phyloP scores from a whole-genome alignment of 2,113 vertebrate species.

The Psittacula cyanocephala region DNA sequence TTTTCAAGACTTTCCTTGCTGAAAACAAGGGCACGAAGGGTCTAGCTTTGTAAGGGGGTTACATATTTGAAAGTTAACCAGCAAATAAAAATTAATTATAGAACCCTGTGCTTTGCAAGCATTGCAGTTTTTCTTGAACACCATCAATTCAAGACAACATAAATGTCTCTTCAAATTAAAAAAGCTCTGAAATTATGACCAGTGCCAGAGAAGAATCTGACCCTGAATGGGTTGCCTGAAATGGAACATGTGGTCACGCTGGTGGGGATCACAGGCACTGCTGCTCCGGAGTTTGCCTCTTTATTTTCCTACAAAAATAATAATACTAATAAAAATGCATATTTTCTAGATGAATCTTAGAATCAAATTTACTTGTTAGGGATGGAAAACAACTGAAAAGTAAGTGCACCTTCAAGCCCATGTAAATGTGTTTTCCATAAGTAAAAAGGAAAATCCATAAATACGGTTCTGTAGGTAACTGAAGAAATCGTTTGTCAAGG shows the following conservation, averaged over 20 bases:
- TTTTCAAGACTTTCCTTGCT: neutral
- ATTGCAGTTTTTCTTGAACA: neutral
- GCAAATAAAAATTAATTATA: conserved; percentile 4
- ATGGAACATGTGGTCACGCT: neutral
- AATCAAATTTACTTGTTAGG: neutral
- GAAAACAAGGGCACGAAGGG: neutral
- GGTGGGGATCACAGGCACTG: neutral
- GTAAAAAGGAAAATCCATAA: neutral
- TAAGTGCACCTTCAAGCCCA: neutral
- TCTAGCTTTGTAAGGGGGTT: neutral
- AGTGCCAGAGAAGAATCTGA: conserved; percentile 40
- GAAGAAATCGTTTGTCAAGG: neutral
- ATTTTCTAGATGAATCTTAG: neutral
- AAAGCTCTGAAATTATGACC: conserved; percentile 23
- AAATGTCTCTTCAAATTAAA: conserved; percentile 8
- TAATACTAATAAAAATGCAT: neutral
- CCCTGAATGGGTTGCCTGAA: neutral
- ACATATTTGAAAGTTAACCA: neutral
- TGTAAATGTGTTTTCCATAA: neutral
- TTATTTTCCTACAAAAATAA: neutral
- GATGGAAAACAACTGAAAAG: neutral
- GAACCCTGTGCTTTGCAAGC: neutral
- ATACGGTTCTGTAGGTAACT: neutral
- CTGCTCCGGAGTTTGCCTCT: neutral
- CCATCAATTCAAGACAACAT: conserved; percentile 4